Conservation (phyloP, 2,888 invertebrate species). For the Dryadula phaetusa region DNA sequence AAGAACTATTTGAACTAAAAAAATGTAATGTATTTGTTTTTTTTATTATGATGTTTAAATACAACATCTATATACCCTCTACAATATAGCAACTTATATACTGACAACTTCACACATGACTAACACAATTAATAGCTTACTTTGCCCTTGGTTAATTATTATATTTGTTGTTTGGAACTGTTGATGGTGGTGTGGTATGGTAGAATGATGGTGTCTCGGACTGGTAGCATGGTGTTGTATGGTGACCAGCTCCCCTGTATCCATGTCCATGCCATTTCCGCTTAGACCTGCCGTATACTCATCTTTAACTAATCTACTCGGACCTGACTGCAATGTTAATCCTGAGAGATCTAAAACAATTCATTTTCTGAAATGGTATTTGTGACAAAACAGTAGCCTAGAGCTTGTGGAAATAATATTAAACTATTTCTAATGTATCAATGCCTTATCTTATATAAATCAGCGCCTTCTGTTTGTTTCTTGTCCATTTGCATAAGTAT, state of each 20-base stretch:
- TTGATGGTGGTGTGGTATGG: slow-evolving; percentile 76
- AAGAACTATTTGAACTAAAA: too few relatives aligned
- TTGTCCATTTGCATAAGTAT: neutral
- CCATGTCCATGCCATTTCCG: slow-evolving; percentile 85
- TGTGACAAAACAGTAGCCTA: slow-evolving; percentile 22
- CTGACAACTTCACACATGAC: neutral
- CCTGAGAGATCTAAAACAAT: slow-evolving; percentile 92
- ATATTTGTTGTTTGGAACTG: slow-evolving; percentile 77
- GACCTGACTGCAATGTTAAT: slow-evolving; percentile 92
- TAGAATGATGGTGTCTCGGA: slow-evolving; percentile 75
- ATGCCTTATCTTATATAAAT: neutral
- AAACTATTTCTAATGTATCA: slow-evolving; percentile 4
- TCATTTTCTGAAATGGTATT: slow-evolving; percentile 19
- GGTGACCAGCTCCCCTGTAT: slow-evolving; percentile 76
- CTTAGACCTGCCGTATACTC: slow-evolving; percentile 93
- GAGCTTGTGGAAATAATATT: neutral
- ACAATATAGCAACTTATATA: neutral
- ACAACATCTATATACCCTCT: too few relatives aligned
- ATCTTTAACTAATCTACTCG: slow-evolving; percentile 94
- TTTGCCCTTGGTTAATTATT: slow-evolving; percentile 79
- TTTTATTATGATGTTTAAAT: slow-evolving; percentile 33
- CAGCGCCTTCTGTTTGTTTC: neutral
- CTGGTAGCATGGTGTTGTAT: slow-evolving; percentile 81
- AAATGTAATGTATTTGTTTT: neutral
- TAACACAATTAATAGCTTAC: slow-evolving; percentile 56